Evolutionary conservation across 2,113 vertebrate species (phyloP).

Genomic region (Chaetodon trifascialis): DNA sequence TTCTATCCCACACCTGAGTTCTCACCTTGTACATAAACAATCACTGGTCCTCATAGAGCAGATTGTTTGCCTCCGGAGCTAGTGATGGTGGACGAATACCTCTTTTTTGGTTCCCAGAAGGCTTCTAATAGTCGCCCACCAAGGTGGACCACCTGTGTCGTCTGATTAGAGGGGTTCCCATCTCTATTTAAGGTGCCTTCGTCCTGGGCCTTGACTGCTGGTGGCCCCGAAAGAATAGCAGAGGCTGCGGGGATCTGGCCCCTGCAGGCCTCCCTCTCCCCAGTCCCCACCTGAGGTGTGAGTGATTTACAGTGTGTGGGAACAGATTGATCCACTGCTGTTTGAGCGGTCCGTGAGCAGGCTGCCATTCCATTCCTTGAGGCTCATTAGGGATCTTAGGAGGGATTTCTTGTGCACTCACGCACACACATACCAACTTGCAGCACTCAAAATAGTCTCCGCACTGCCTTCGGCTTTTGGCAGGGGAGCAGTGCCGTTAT

Average conservation of each 20-base stretch:
- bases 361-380: conserved; percentile 59
- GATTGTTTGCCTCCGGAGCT: conserved; percentile 35
- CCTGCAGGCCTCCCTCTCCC: conserved; percentile 63
- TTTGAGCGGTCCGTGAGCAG: conserved; percentile 61
- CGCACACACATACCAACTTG: conserved; percentile 58
- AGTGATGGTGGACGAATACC: conserved; percentile 28
- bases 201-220: conserved; percentile 66
- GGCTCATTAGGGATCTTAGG: conserved; percentile 78
- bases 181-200: conserved; percentile 70
- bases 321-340: conserved; percentile 81
- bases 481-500: conserved; percentile 61
- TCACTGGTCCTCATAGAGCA: background rate
- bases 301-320: conserved; percentile 85
- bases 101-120: conserved; percentile 38
- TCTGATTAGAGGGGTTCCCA: conserved; percentile 72
- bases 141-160: conserved; percentile 85
- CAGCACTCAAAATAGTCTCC: conserved; percentile 51
- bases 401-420: conserved; percentile 65
- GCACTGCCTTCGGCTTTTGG: conserved; percentile 62
- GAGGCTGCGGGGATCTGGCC: conserved; percentile 64
- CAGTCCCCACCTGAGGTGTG: conserved; percentile 75
- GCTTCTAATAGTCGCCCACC: conserved; percentile 77
- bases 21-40: background rate
- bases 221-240: conserved; percentile 75
- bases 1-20: conserved; percentile 12